A percentile compares a stretch with the other conserved stretches of the same genome.
Conservation (phyloP, 92 coral and sea anemone species). For the Palythoa caribaeorum region DNA sequence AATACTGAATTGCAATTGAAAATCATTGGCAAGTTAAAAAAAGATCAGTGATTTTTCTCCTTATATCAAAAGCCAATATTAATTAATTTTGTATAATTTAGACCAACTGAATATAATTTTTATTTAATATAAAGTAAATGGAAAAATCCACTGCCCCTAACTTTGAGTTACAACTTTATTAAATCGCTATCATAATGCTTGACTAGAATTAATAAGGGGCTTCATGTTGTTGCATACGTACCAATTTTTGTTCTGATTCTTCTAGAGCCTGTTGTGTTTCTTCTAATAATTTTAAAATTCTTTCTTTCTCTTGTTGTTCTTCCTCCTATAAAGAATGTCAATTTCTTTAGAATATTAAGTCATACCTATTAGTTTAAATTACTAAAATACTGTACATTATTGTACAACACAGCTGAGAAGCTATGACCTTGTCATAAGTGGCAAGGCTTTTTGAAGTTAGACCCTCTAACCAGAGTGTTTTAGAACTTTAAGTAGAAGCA, state of each 20-base stretch:
- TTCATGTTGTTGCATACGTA: constrained; percentile 52
- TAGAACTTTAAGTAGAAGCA: constrained; percentile 29
- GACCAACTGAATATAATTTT: too few relatives aligned
- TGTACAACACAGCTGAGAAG: neutral
- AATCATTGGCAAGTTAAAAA: too few relatives aligned
- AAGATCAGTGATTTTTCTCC: too few relatives aligned
- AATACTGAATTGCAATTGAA: too few relatives aligned
- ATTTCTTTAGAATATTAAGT: neutral
- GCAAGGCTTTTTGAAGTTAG: neutral
- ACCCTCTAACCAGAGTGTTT: neutral
- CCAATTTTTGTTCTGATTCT: constrained; percentile 96
- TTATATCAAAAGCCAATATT: too few relatives aligned
- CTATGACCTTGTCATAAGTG: neutral
- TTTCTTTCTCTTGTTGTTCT: constrained; percentile 85
- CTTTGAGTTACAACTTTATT: neutral
- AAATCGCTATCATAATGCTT: neutral
- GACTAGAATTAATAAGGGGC: neutral
- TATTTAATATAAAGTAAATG: too few relatives aligned
- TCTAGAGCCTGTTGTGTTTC: constrained; percentile 85
- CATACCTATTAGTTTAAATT: neutral
- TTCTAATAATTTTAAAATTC: constrained; percentile 83
- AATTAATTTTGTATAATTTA: too few relatives aligned
- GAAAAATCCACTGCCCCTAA: too few relatives aligned
- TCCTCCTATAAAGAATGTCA: constrained; percentile 78
- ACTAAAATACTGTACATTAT: neutral